Base-by-base conservation (phyloP, 1,140 invertebrate genomes). In the Littorina saxatilis region DNA sequence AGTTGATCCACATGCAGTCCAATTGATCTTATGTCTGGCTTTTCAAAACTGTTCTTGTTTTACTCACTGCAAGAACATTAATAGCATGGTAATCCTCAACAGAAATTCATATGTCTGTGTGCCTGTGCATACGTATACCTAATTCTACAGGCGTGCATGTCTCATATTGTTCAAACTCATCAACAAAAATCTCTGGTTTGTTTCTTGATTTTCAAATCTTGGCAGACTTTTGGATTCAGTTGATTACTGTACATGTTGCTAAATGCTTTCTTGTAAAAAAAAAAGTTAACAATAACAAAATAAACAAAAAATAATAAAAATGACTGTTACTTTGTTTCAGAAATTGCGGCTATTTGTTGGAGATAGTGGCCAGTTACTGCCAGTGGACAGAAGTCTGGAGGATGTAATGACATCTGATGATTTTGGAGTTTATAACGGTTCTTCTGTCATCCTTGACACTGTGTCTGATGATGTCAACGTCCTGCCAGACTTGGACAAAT, bases 311-410 rank as follows among this genome's bases (percentile, higher is more conserved):
- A 50, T 13, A 15, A 43, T 11, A 20, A 50, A 37, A 47, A 37
- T 23, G 35, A 43, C 23, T 55, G 29, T 72, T 27, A 29, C 43
- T 79, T 23, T 37, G 80, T 82, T 76, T 85, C 84, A 89, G 88
- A 89, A 89, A 78, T 68, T 89, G 37, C 81, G 88, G 29, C 78
- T 88, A 40, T 89, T 89, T 80, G 40, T 58, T n/a, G 61, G 70
- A 11, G 85, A 87, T 17, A 76, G 73, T 83, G 88, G 88, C 13
- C 47, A 37, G 17, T 20, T 85, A 39, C 55, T 88, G 77, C 55
- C 70, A 1, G 78, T 82, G 39, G 84, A 86, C 13, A 76, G 83
- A 58, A 27, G n/a, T 3, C 9, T 11, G 55, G n/a, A 11, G 55
- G 9, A 58, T 27, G n/a, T 20, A 4, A 23, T 58, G 23, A 23